Base-by-base conservation (phyloP, 2,113 vertebrate genomes). In the Oceanodroma tethys region DNA sequence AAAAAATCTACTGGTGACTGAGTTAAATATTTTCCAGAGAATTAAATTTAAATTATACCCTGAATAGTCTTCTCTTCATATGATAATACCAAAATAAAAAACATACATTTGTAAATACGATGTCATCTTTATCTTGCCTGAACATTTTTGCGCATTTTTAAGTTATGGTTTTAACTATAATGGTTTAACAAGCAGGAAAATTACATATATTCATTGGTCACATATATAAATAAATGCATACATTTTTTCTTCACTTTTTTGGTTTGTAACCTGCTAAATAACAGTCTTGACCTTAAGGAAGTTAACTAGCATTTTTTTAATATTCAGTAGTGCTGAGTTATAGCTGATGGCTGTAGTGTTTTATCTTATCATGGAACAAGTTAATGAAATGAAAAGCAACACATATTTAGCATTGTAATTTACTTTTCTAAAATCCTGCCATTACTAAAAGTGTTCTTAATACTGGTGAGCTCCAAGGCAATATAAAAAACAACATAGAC, bases 401-500 rank as follows among this genome's bases (percentile, higher is more conserved):
- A 97, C 30, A 88, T 94, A 96, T 45, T 96, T 88, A 96, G 95
- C 93, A 96, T 52, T 8, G 17, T 83, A 87, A 86, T 97, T 97
- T 89, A 81, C 76, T 81, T 81, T 71, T 72, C 93, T 73, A 94
- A 88, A 89, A 81, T 73, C 95, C 87, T 88, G 81, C 47, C 93
- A 45, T 83, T 88, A 95, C 91, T 91, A 93, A 75, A 93, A 93
- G 78, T 95, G 94, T 94, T 78, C 45, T 94, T 93, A 95, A 95
- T 78, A 97, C 78, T 95, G 96, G 90, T 98, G 93, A 97, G 85
- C 67, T 89, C 93, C 91, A 96, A 97, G 94, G 93, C 94, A 96
- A 97, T 96, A 91, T 95, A 96, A 84, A 96, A 97, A 97, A 94
- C 96, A 97, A 97, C 95, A 97, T 95, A 96, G 94, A 96, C 95